Conservation (phyloP, 2,888 invertebrate species). For the Xanthia icteritia region DNA sequence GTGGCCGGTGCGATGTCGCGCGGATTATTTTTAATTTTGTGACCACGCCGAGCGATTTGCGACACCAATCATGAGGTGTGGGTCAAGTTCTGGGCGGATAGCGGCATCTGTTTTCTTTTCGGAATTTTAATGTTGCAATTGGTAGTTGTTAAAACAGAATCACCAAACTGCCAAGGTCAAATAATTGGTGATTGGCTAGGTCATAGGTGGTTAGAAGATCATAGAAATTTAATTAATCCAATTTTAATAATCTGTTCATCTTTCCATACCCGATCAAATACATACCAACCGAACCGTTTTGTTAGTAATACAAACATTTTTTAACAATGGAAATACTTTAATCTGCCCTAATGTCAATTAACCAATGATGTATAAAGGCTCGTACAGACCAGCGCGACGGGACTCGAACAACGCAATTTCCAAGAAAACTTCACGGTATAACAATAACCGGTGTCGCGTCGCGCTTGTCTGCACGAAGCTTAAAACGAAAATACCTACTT, state of each 20-base stretch:
- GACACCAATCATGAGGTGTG: conserved; percentile 37
- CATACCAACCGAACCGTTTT: no score
- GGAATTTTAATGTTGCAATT: background rate
- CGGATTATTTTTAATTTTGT: conserved; percentile 61
- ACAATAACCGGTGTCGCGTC: no score
- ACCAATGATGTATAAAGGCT: background rate
- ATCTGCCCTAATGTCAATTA: no score
- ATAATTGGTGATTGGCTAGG: background rate
- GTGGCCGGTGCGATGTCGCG: conserved; percentile 21
- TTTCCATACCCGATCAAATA: background rate
- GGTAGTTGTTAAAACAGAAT: background rate
- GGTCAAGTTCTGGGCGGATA: background rate
- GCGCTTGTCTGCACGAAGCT: no score
- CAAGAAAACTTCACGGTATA: no score
- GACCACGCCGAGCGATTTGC: conserved; percentile 48
- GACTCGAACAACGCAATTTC: no score
- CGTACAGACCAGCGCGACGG: no score
- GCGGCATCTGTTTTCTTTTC: conserved; percentile 2
- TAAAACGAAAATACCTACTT: background rate
- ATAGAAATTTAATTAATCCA: background rate
- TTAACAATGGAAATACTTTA: background rate
- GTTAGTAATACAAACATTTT: background rate
- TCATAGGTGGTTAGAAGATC: no score
- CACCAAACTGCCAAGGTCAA: no score
- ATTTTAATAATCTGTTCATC: background rate